These are phyloP conservation scores for Lypha dubia DNA, from an alignment of 2,888 invertebrate species.

Conservation along the genomic window DNA sequence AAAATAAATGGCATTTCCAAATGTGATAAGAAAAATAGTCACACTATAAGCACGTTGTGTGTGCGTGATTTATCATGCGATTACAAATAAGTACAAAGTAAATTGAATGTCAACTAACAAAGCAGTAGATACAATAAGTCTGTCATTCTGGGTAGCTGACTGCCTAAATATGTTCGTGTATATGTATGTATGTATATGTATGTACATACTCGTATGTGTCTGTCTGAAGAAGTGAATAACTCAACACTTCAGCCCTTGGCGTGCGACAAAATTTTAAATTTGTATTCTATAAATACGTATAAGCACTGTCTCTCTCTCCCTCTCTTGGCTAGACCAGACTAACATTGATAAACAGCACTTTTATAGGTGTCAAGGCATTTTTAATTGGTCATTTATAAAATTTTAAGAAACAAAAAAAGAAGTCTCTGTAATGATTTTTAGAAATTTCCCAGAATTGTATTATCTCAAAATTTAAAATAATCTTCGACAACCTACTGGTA, in stretches of 20 bases:
- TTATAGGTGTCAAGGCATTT: conserved; percentile 53
- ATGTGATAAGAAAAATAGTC: conserved; percentile 44
- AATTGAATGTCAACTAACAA: conserved; percentile 64
- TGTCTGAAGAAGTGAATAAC: conserved; percentile 19
- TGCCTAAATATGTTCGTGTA: conserved; percentile 7
- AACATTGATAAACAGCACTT: conserved; percentile 30
- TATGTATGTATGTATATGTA: too few relatives aligned
- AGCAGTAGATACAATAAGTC: conserved; percentile 8
- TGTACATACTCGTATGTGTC: too few relatives aligned
- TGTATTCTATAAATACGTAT: background rate
- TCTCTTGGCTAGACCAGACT: conserved; percentile 8
- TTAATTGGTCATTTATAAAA: conserved; percentile 13
- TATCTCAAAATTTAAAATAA: background rate
- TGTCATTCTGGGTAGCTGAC: conserved; percentile 21
- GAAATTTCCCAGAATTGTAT: background rate
- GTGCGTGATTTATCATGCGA: conserved; percentile 53
- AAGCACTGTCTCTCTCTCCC: too few relatives aligned
- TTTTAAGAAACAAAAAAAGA: background rate
- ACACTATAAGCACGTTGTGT: conserved; percentile 47
- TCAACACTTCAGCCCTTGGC: conserved; percentile 22
- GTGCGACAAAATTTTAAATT: conserved; percentile 20
- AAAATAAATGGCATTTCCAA: conserved; percentile 24
- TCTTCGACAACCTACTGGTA: background rate
- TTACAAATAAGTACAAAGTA: conserved; percentile 19
- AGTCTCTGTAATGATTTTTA: background rate